Conservation (phyloP, 2,113 vertebrate genomes). For the Coptodon bakossiorum region DNA sequence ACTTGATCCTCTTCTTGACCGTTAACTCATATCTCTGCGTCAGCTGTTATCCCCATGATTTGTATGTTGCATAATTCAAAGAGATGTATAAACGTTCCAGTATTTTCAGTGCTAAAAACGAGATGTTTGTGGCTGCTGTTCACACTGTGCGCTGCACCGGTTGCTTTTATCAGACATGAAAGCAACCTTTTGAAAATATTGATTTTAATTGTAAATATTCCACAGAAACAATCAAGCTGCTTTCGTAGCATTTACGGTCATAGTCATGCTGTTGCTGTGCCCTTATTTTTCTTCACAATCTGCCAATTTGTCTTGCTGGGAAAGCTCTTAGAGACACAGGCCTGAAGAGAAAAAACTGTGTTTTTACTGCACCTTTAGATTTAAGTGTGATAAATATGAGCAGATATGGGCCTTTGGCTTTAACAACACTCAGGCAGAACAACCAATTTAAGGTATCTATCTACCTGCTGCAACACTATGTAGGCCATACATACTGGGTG, state of each 20-base stretch:
- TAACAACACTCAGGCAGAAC: constrained; percentile 7
- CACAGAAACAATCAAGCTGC: background rate
- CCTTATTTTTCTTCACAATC: constrained; percentile 7
- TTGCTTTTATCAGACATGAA: background rate
- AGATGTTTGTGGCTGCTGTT: background rate
- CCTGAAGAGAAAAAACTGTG: background rate
- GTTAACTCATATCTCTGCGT: constrained; percentile 10
- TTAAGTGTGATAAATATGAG: constrained; percentile 23
- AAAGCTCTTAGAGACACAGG: background rate
- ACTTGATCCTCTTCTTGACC: constrained; percentile 48
- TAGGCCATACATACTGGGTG: background rate
- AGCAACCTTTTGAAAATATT: background rate
- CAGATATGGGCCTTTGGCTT: background rate
- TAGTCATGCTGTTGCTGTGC: background rate
- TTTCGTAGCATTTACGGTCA: background rate
- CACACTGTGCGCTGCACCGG: background rate
- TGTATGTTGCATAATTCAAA: constrained; percentile 11
- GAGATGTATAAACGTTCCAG: background rate
- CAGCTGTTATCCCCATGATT: constrained; percentile 8
- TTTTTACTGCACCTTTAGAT: constrained; percentile 1
- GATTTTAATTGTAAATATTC: background rate
- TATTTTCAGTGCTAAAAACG: background rate
- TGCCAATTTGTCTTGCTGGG: constrained; percentile 16
- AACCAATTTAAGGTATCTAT: constrained; percentile 8
- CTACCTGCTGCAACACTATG: background rate